Conservation (phyloP, 1,140 invertebrate genomes). For the Aphelenchoides fujianensis region DNA sequence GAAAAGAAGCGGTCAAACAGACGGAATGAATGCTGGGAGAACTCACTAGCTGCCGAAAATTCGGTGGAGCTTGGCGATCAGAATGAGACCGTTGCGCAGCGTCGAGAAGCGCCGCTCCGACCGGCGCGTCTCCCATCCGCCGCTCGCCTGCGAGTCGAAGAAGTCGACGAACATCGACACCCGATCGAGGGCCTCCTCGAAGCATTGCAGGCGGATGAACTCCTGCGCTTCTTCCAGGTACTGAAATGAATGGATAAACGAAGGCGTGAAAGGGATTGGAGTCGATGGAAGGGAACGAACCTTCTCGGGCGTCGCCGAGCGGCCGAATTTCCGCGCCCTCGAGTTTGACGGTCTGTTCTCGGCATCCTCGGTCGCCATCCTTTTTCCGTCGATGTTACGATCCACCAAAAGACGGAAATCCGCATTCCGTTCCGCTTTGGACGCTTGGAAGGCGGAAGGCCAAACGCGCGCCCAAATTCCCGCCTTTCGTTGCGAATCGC, state of each 20-base stretch:
- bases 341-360: not conserved
- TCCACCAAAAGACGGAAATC: no score
- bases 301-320: not conserved
- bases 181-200: not conserved
- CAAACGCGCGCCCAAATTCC: no score
- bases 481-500: no score
- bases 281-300: no score
- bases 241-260: constrained; percentile 5
- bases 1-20: not conserved
- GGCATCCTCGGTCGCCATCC: no score
- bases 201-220: constrained; percentile 12
- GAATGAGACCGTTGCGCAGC: constrained; percentile 9
- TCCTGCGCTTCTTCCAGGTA: constrained; percentile 9
- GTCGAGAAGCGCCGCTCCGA: not conserved
- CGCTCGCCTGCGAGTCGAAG: not conserved
- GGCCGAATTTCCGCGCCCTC: not conserved
- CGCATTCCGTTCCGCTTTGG: no score
- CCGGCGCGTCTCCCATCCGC: not conserved
- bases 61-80: constrained; percentile 4
- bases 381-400: no score
- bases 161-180: not conserved
- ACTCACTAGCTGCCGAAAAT: constrained; percentile 25
- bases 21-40: not conserved
- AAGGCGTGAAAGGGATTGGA: no score
- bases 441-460: not conserved